Base-by-base conservation (phyloP, 2,113 vertebrate genomes). In the Myiagra hebetior region DNA sequence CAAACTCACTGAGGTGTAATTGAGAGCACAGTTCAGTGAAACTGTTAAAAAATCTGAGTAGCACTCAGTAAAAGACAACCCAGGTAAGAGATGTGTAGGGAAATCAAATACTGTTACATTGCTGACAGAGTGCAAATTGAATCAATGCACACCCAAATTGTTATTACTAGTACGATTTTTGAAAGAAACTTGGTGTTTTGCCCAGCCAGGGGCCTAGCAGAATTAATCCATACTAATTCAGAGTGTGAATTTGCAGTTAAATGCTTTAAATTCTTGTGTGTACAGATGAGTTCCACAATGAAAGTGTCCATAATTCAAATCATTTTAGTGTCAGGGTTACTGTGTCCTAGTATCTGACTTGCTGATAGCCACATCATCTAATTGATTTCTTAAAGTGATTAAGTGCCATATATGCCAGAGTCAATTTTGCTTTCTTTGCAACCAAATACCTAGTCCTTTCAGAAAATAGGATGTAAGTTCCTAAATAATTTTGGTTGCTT, bases 331-430 rank as follows among this genome's bases (percentile, higher is more conserved):
- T 72, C 60, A 72, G 52, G 33, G 74, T 85, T 75, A 67, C 39
- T 0, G 0, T 87, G 64, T 67, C 33, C 69, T 82, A 26, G 15
- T 87, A 26, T 59, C 27, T 68, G 56, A 73, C 49, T 90, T 85
- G 65, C 44, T 1, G 4, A 44, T 65, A 90, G 65, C 41, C 20
- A 37, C 41, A 83, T 94, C 3, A 67, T 73, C 37, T n/a, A 87
- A 85, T 76, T 68, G 53, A 53, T 93, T 90, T 69, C 65, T 26
- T 49, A 37, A 90, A 79, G n/a, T 41, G 69, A 72, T 85, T 50
- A 56, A 89, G 30, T 82, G 37, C 57, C 10, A 7, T 64, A 47
- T 64, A 37, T 76, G 6, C 26, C 42, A 24, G 63, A 91, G 37
- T 81, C 50, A 80, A 11, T 86, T 84, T 86, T 13, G 39, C 63